Percentiles rank a stretch among this genome's conserved stretches.
phyloP scores from a whole-genome alignment of 2,113 vertebrate genomes.

The Syngnathoides biaculeatus region DNA sequence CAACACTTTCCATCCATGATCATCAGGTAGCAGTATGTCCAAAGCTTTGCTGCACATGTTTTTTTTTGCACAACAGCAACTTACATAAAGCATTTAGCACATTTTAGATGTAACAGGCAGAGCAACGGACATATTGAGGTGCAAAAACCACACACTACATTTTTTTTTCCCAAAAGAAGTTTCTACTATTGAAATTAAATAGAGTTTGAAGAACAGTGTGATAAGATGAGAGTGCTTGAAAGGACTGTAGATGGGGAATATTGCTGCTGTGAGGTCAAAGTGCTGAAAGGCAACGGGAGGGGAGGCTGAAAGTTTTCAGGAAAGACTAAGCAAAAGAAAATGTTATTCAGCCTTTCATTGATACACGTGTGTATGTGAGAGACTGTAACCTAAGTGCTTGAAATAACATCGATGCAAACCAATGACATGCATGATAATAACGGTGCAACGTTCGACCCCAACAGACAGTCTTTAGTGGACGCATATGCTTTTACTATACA shows the following conservation, averaged over 20 bases:
- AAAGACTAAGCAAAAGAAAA: constrained; percentile 1
- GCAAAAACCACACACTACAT: background rate
- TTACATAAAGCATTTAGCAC: no score
- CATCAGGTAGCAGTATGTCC: no score
- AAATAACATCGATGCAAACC: constrained; percentile 51
- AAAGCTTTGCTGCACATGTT: no score
- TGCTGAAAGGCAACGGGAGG: constrained; percentile 10
- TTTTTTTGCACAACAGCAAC: no score
- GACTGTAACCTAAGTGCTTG: constrained; percentile 42
- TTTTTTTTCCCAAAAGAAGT: background rate
- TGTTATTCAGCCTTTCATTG: constrained; percentile 1
- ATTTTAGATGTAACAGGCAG: no score
- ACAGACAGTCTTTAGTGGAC: constrained; percentile 35
- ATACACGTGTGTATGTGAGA: background rate
- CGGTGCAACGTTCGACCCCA: constrained; percentile 33
- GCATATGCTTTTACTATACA: constrained; percentile 59
- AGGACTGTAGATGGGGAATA: background rate
- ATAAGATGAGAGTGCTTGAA: background rate
- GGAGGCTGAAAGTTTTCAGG: constrained; percentile 11
- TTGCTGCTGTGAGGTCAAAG: background rate
- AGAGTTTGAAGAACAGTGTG: background rate
- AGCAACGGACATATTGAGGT: no score
- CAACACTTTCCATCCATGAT: background rate
- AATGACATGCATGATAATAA: constrained; percentile 49
- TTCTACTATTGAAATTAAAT: background rate